Percentiles rank a stretch among this genome's conserved stretches.
phyloP scores from a whole-genome alignment of 2,888 invertebrate genomes.

The Agrotis clavis region DNA sequence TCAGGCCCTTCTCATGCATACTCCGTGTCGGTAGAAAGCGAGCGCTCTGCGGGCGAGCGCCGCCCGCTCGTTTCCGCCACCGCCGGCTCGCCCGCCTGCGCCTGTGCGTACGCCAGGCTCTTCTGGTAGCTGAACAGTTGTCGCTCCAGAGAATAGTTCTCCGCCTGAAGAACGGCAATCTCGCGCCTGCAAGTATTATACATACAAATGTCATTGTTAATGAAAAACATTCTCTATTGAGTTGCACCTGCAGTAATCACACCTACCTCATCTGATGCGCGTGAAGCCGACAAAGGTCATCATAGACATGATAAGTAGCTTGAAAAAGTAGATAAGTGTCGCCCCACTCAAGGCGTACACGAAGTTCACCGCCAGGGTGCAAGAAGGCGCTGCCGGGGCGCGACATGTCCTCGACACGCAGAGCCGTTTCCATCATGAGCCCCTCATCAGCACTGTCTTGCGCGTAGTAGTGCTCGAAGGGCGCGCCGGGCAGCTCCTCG shows the following conservation, averaged over 20 bases:
- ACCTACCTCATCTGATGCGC: slow-evolving; percentile 95
- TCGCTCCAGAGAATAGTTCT: slow-evolving; percentile 95
- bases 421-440: slow-evolving; percentile 95
- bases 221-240: not conserved
- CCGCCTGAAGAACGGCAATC: slow-evolving; percentile 95
- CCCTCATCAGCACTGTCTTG: slow-evolving; percentile 95
- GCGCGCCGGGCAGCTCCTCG: slow-evolving; percentile 93
- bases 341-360: slow-evolving; percentile 95
- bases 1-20: slow-evolving; percentile 92
- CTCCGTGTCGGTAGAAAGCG: slow-evolving; percentile 93
- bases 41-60: slow-evolving; percentile 91
- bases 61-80: slow-evolving; percentile 80
- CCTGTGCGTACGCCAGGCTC: slow-evolving; percentile 94
- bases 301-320: slow-evolving; percentile 96
- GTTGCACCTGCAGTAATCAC: not conserved
- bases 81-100: slow-evolving; percentile 90
- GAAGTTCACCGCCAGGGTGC: slow-evolving; percentile 93
- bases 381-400: slow-evolving; percentile 93
- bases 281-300: slow-evolving; percentile 95
- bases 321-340: slow-evolving; percentile 95
- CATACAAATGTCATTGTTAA: not conserved
- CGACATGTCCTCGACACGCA: slow-evolving; percentile 93
- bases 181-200: slow-evolving; percentile 92
- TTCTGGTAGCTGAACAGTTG: slow-evolving; percentile 96
- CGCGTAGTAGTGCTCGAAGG: slow-evolving; percentile 95